Percentiles rank a stretch among this genome's conserved stretches.
Evolutionary conservation across 2,797 vertebrate genomes (phyloP).

Genomic region (Furcifer pardalis): DNA sequence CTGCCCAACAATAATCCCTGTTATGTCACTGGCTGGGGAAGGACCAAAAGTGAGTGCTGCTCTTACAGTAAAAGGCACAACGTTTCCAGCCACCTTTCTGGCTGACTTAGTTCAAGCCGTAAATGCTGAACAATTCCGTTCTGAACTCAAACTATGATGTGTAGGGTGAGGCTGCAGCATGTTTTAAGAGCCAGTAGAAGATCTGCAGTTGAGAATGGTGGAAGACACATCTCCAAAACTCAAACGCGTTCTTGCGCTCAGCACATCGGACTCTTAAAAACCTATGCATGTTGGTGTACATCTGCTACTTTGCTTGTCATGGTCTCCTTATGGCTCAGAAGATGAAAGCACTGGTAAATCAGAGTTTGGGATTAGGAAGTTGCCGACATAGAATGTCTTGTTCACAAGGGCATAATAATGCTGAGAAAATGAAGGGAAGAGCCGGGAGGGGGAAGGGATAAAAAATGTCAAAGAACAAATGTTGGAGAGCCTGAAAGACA

Average conservation of each 20-base stretch:
- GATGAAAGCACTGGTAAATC: neutral
- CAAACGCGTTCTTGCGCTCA: neutral
- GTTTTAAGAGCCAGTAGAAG: too few species aligned
- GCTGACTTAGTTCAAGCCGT: neutral
- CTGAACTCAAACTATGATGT: neutral
- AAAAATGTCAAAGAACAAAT: too few species aligned
- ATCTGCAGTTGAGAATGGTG: neutral
- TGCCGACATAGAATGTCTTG: too few species aligned
- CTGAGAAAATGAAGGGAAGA: too few species aligned
- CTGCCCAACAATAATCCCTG: conserved; percentile 85
- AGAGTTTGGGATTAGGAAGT: neutral
- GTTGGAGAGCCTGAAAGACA: too few species aligned
- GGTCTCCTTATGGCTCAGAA: neutral
- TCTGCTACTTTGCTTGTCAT: neutral
- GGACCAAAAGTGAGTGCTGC: conserved; percentile 85
- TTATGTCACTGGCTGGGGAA: conserved; percentile 91
- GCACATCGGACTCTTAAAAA: neutral
- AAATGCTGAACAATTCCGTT: neutral
- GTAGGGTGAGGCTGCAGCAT: neutral
- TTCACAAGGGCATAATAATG: too few species aligned
- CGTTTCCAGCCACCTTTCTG: neutral
- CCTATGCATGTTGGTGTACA: neutral
- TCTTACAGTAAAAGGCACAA: rapidly evolving
- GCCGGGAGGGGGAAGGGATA: too few species aligned
- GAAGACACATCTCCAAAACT: neutral